Evolutionary conservation across 2,888 invertebrate genomes (phyloP).

Genomic region (Hypolimnas misippus): DNA sequence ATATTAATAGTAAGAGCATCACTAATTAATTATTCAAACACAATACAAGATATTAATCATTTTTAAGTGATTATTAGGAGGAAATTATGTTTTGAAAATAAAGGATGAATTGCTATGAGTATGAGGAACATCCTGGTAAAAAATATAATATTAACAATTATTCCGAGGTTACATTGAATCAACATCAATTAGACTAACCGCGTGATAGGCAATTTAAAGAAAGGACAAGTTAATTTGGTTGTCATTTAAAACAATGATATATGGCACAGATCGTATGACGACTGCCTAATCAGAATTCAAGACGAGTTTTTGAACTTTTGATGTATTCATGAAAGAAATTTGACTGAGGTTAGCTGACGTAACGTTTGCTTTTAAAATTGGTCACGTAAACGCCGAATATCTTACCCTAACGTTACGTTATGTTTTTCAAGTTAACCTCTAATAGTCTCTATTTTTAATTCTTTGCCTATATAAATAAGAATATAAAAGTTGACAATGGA

Average conservation of each 20-base stretch:
- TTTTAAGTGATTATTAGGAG: too few species aligned
- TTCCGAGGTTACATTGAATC: conserved; percentile 24
- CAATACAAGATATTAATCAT: too few species aligned
- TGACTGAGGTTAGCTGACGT: conserved; percentile 55
- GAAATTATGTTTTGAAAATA: too few species aligned
- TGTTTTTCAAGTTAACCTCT: conserved; percentile 1
- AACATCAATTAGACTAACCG: conserved; percentile 39
- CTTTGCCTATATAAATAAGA: too few species aligned
- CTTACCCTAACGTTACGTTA: conserved; percentile 28
- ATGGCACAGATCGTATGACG: conserved; percentile 59
- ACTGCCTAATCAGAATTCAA: conserved; percentile 72
- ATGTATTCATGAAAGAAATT: conserved; percentile 64
- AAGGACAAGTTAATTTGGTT: conserved; percentile 71
- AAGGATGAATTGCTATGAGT: too few species aligned
- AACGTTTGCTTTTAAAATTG: conserved; percentile 56
- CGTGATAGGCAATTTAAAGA: conserved; percentile 58
- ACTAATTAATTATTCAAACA: too few species aligned
- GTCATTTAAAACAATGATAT: conserved; percentile 73
- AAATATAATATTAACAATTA: conserved; percentile 1
- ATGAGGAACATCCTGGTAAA: too few species aligned
- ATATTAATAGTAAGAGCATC: too few species aligned
- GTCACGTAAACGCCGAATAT: conserved; percentile 55
- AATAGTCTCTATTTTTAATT: background rate
- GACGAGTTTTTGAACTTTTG: conserved; percentile 71
- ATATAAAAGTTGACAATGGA: too few species aligned